Evolutionary conservation across 2,888 invertebrate species (phyloP).

Genomic region (Apoda limacodes): DNA sequence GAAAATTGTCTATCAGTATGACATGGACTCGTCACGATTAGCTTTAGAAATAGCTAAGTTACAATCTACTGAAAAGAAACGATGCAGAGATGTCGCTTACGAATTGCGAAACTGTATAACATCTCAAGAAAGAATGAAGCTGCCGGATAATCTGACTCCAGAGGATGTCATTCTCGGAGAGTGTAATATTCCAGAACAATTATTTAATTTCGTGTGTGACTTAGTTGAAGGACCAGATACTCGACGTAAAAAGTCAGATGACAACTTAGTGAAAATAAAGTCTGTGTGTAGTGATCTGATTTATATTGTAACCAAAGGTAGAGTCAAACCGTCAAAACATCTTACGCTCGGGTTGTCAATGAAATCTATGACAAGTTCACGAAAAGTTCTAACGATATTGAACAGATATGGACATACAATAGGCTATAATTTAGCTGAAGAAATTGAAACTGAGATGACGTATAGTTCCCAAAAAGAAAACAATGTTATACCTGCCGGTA

Average conservation of each 20-base stretch:
- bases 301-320: conserved; percentile 17
- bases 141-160: conserved; percentile 14
- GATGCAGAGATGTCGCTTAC: too few relatives aligned
- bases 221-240: conserved; percentile 18
- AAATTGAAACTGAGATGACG: conserved; percentile 25
- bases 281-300: conserved; percentile 22
- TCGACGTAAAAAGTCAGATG: conserved; percentile 15
- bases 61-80: too few relatives aligned
- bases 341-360: conserved; percentile 22
- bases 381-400: conserved; percentile 23
- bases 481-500: conserved; percentile 19
- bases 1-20: too few relatives aligned
- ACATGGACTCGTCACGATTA: too few relatives aligned
- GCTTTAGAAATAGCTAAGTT: too few relatives aligned
- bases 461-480: conserved; percentile 12
- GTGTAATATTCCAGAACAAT: conserved; percentile 18
- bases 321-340: conserved; percentile 23
- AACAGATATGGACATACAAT: conserved; percentile 29
- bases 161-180: conserved; percentile 19
- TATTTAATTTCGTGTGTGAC: conserved; percentile 19
- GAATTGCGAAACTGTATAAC: too few relatives aligned
- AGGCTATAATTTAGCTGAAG: conserved; percentile 26
- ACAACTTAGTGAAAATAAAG: conserved; percentile 20
- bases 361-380: conserved; percentile 24
- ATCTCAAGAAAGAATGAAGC: conserved; percentile 15